phyloP scores from a whole-genome alignment of 1,140 invertebrate species.

The Drosophila ogumai region DNA sequence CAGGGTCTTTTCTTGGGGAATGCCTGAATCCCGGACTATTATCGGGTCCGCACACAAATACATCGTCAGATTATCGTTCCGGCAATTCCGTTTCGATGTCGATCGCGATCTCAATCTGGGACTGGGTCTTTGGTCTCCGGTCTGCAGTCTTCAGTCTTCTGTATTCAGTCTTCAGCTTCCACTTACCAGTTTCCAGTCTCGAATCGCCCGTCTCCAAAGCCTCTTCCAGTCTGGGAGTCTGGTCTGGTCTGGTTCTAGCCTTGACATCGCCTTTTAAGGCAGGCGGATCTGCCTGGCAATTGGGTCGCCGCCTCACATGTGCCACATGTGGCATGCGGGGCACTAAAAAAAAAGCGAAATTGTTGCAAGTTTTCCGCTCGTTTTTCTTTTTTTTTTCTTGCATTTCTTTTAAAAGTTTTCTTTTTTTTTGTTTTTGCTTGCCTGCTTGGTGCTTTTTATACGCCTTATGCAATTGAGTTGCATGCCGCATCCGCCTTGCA shows the following conservation, averaged over 20 bases:
- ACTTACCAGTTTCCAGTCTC: neutral
- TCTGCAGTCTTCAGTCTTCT: neutral
- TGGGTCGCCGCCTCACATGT: conserved; percentile 57
- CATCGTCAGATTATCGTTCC: conserved; percentile 6
- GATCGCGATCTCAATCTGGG: conserved; percentile 34
- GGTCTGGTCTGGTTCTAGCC: conserved; percentile 62
- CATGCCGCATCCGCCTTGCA: conserved; percentile 70
- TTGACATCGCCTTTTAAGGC: conserved; percentile 63
- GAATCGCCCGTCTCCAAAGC: neutral
- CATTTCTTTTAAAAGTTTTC: conserved; percentile 10
- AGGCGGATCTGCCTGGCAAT: conserved; percentile 72
- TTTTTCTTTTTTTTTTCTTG: neutral
- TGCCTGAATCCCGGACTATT: neutral
- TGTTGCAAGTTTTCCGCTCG: conserved; percentile 53
- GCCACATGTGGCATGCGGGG: conserved; percentile 19
- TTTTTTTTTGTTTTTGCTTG: neutral
- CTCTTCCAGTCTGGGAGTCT: conserved; percentile 11
- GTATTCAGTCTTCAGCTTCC: conserved; percentile 3
- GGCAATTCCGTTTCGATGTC: conserved; percentile 27
- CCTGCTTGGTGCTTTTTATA: conserved; percentile 17
- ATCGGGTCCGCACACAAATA: too few relatives aligned
- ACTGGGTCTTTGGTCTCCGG: conserved; percentile 13
- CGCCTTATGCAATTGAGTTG: conserved; percentile 77
- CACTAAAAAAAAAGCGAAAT: conserved; percentile 73
- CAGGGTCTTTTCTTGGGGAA: neutral